Conservation (phyloP, 2,113 vertebrate species). For the Dromiciops gliroides region DNA sequence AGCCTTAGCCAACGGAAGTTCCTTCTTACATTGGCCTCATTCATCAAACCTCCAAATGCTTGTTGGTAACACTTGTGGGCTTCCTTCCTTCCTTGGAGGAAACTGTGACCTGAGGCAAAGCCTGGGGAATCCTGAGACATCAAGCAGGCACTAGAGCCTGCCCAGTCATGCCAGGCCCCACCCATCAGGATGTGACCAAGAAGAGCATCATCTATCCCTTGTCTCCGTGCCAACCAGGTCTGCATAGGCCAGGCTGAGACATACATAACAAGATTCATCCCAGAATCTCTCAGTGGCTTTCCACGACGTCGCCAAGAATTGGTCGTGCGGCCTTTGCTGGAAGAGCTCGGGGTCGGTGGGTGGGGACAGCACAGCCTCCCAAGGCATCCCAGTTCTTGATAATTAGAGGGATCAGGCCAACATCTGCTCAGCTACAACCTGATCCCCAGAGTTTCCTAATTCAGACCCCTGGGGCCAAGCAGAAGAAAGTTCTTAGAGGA, state of each 20-base stretch:
- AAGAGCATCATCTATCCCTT: too few relatives aligned
- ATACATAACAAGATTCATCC: neutral
- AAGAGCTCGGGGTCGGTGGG: neutral
- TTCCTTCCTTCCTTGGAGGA: constrained; percentile 68
- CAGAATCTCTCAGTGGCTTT: neutral
- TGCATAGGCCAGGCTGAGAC: neutral
- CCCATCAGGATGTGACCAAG: neutral
- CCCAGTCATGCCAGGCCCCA: neutral
- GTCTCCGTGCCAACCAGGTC: too few relatives aligned
- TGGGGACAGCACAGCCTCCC: neutral
- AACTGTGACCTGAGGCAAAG: constrained; percentile 75
- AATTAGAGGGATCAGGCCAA: neutral
- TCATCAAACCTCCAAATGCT: constrained; percentile 83
- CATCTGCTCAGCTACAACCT: neutral
- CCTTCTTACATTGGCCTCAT: constrained; percentile 81
- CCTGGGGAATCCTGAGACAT: constrained; percentile 18
- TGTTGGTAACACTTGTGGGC: constrained; percentile 63
- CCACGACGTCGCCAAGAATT: neutral
- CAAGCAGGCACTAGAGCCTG: neutral
- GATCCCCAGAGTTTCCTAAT: neutral
- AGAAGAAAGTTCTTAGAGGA: too few relatives aligned
- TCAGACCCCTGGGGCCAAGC: neutral
- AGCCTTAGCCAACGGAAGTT: constrained; percentile 81
- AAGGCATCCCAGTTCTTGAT: neutral
- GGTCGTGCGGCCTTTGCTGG: too few relatives aligned